Evolutionary conservation across 2,797 vertebrate genomes (phyloP), one percentile per base, ranked within the genome.

Genomic region (Ara ararauna): DNA sequence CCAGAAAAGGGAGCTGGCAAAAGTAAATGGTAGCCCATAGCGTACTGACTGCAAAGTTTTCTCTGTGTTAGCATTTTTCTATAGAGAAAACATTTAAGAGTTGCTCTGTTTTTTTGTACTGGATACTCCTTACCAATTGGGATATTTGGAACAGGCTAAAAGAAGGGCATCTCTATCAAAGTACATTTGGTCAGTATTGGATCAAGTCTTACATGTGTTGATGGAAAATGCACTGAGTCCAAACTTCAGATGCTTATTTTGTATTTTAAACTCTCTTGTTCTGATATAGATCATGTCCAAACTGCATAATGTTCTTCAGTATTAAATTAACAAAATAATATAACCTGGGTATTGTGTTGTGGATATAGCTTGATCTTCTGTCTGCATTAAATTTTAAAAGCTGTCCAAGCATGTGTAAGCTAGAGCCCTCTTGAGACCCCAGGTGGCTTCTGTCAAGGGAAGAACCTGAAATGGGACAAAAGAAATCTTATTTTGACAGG

Each of bases 401-500:
- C 24, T 86, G 19, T 88, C 29, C 50, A 75, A 72, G 40, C 23
- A 51, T 36, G 51, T 15, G 15, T 36, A 86, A 86, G 64, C 62
- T 62, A 61, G 38, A 84, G 34, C 20, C 18, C 27, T 79, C 89
- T 27, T 85, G 77, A 91, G 68, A 74, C 4, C 26, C 23, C 22
- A 62, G 24, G 38, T 82, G 34, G 54, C 36, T 16, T 79, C 38
- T 67, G 36, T 71, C 54, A 95, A 79, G 89, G 44, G 51, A 87
- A 90, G 29, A 93, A 85, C 22, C n/a, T 90, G 86, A 90, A 94
- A 75, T 10, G 48, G 44, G 62, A 19, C 71, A 85, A 89, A 90
- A 95, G 34, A 81, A 93, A 84, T 82, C 51, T 87, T 89, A 73
- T 40, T 94, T 78, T 89, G 80, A 85, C 32, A 51, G 32, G 40